These are phyloP conservation scores for Solenodon paradoxus DNA, from an alignment of 2,113 vertebrate species.

Conservation along the genomic window DNA sequence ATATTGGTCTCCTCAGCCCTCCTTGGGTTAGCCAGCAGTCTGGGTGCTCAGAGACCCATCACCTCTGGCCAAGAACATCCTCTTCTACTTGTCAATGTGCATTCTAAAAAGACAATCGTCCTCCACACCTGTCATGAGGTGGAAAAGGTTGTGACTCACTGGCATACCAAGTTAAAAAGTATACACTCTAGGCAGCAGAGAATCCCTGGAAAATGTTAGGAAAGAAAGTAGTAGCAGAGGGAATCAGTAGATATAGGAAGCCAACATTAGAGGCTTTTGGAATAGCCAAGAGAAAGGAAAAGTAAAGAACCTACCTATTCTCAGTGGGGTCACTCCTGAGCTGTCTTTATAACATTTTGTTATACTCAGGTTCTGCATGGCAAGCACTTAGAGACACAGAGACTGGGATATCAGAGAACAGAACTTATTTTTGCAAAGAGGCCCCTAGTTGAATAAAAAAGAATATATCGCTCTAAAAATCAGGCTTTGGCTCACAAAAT, in stretches of 20 bases:
- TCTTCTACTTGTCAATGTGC: background rate
- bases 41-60: background rate
- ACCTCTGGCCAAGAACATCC: background rate
- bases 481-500: background rate
- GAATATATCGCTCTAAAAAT: background rate
- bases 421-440: background rate
- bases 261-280: background rate
- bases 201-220: background rate
- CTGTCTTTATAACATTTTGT: background rate
- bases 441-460: background rate
- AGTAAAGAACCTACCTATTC: background rate
- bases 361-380: background rate
- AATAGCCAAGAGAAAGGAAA: background rate
- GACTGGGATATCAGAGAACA: background rate
- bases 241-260: background rate
- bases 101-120: background rate
- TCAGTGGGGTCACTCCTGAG: background rate
- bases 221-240: background rate
- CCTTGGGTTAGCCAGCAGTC: background rate
- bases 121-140: background rate
- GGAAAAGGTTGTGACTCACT: background rate
- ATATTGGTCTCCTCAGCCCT: background rate
- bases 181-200: background rate
- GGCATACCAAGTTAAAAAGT: background rate
- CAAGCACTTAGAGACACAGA: background rate